These are phyloP conservation scores for Chunga burmeisteri DNA, from an alignment of 2,113 vertebrate genomes.

Conservation along the genomic window DNA sequence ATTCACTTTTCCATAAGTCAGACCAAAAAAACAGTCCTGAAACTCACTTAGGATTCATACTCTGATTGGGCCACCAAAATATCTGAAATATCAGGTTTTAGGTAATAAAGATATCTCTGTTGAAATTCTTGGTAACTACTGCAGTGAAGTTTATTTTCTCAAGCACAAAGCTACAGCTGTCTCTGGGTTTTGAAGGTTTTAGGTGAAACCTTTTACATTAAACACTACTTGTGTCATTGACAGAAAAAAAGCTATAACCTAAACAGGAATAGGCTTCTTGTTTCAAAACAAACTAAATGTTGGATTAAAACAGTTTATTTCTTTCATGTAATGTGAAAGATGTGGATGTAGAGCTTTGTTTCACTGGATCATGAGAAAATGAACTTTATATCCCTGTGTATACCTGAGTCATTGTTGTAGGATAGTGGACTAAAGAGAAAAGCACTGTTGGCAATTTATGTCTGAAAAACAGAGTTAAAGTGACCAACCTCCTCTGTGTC, in stretches of 20 bases:
- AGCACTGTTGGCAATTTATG: background rate
- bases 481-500: background rate
- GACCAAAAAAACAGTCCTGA: background rate
- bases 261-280: background rate
- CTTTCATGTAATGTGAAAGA: background rate
- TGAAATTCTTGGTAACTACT: background rate
- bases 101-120: background rate
- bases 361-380: background rate
- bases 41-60: background rate
- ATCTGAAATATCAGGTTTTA: background rate
- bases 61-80: background rate
- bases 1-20: background rate
- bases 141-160: background rate
- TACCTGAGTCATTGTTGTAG: fast-evolving
- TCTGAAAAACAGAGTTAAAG: background rate
- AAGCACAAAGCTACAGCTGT: background rate
- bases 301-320: background rate
- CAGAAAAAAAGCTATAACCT: background rate
- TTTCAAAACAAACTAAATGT: background rate
- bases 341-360: background rate
- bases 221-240: background rate
- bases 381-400: background rate
- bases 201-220: background rate
- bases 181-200: background rate
- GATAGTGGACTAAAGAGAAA: background rate